Evolutionary conservation across 2,797 vertebrate species (phyloP).

Genomic region (Dermochelys coriacea): DNA sequence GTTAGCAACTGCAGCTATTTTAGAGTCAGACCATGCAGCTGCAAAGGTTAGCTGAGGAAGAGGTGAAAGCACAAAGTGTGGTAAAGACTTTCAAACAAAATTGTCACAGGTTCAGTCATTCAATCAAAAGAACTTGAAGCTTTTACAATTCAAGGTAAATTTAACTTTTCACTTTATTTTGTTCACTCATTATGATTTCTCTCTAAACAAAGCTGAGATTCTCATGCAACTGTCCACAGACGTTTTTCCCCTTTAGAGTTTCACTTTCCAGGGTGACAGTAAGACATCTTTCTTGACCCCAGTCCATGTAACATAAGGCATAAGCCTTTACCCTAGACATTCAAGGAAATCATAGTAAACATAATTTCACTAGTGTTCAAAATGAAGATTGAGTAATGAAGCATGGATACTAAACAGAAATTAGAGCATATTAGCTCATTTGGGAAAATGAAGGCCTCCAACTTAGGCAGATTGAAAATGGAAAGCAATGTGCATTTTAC

Average conservation of each 20-base stretch:
- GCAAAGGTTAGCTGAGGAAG: not conserved
- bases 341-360: not conserved
- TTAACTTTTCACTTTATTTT: not conserved
- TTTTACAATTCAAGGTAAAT: not conserved
- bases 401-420: not conserved
- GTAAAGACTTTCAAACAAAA: not conserved
- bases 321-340: not conserved
- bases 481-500: not conserved
- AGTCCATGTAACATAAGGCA: not conserved
- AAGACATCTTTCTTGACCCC: conserved; percentile 26
- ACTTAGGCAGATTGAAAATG: not conserved
- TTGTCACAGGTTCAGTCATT: not conserved
- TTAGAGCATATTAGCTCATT: not conserved
- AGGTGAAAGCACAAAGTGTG: not conserved
- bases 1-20: not conserved
- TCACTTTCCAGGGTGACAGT: conserved; percentile 43
- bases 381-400: not conserved
- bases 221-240: not conserved
- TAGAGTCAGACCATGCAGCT: not conserved
- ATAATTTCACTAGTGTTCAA: conserved; percentile 7
- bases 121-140: not conserved
- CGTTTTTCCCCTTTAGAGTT: conserved; percentile 1
- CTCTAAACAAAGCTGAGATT: not conserved
- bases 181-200: not conserved
- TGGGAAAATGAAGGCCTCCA: not conserved